A percentile compares a stretch with the other conserved stretches of the same genome.
These are phyloP conservation scores for Achatina immaculata DNA, from an alignment of 1,140 invertebrate genomes.

Conservation along the genomic window DNA sequence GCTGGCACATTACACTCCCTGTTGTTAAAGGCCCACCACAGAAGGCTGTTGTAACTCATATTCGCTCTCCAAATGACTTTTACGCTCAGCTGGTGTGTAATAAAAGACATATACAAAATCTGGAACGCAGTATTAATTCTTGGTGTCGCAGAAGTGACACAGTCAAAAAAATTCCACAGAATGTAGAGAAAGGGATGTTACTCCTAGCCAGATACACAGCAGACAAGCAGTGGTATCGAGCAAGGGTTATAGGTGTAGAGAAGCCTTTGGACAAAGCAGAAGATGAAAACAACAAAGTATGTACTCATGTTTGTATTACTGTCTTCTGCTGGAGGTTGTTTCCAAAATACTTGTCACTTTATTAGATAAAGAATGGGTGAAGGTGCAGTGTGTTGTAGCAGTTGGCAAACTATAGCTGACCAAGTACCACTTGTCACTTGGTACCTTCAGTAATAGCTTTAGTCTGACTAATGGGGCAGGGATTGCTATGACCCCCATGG, in stretches of 20 bases:
- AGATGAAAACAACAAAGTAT: background rate
- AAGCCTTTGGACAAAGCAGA: background rate
- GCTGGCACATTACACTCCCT: background rate
- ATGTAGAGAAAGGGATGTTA: background rate
- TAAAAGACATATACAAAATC: slow-evolving; percentile 5
- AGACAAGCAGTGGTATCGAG: slow-evolving; percentile 35
- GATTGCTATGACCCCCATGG: too few species aligned
- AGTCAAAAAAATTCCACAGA: slow-evolving; percentile 16
- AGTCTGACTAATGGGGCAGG: too few species aligned
- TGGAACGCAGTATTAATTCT: slow-evolving; percentile 25
- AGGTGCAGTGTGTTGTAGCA: too few species aligned
- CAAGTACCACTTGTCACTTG: too few species aligned
- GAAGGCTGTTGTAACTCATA: slow-evolving; percentile 28
- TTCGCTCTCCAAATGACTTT: slow-evolving; percentile 32
- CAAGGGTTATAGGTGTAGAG: slow-evolving; percentile 15
- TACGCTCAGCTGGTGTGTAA: slow-evolving; percentile 20
- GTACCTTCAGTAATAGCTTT: too few species aligned
- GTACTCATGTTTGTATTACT: background rate
- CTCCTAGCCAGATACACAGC: slow-evolving; percentile 24
- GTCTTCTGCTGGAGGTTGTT: too few species aligned
- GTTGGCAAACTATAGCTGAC: too few species aligned
- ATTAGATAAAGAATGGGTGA: too few species aligned
- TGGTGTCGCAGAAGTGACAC: slow-evolving; percentile 16
- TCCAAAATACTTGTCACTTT: too few species aligned
- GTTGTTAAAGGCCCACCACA: slow-evolving; percentile 20